Evolutionary conservation across 2,888 invertebrate genomes (phyloP).

Genomic region (Leucozona laternaria): DNA sequence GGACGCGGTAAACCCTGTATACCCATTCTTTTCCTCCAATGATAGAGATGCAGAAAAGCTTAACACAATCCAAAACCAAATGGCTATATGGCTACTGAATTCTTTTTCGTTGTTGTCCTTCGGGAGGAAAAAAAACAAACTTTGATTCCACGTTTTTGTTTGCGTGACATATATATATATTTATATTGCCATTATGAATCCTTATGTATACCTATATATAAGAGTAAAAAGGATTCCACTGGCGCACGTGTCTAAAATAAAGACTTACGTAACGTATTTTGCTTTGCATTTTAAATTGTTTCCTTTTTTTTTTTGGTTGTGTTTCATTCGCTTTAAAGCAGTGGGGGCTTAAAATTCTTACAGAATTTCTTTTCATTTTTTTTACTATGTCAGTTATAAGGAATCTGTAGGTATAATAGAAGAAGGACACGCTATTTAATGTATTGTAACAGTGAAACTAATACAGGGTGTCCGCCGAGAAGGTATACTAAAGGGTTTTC

Average conservation of each 20-base stretch:
- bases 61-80: slow-evolving; percentile 45
- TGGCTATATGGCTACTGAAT: slow-evolving; percentile 26
- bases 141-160: slow-evolving; percentile 62
- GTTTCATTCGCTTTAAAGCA: slow-evolving; percentile 26
- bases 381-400: neutral
- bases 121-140: slow-evolving; percentile 42
- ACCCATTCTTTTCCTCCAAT: slow-evolving; percentile 17
- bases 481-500: too few relatives aligned
- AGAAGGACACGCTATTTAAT: neutral
- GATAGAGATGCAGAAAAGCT: slow-evolving; percentile 63
- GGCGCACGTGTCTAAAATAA: slow-evolving; percentile 56
- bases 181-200: slow-evolving; percentile 27
- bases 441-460: neutral
- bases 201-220: slow-evolving; percentile 1
- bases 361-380: neutral
- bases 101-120: slow-evolving; percentile 45
- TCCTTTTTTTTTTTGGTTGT: slow-evolving; percentile 26
- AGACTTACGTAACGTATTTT: slow-evolving; percentile 41
- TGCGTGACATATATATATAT: slow-evolving; percentile 25
- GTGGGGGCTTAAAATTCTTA: neutral
- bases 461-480: too few relatives aligned
- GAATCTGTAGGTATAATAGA: too few relatives aligned
- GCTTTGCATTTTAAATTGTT: slow-evolving; percentile 64
- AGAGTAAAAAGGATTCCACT: slow-evolving; percentile 29
- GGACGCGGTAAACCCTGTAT: neutral